These are phyloP conservation scores for Strix uralensis DNA, from an alignment of 2,113 vertebrate species.

Conservation along the genomic window DNA sequence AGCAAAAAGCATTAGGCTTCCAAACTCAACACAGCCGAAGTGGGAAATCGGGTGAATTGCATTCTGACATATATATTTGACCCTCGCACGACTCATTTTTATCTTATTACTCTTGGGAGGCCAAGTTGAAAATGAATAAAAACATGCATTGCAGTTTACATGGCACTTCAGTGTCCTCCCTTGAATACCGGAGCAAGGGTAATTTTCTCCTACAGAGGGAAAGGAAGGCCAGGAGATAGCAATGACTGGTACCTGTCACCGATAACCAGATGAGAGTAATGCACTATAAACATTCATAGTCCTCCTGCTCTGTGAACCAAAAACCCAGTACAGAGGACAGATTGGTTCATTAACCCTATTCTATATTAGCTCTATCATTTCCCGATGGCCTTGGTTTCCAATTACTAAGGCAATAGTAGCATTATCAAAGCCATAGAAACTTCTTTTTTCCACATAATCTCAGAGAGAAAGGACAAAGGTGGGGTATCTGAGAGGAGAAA, in stretches of 20 bases:
- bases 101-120: background rate
- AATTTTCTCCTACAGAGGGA: background rate
- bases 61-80: background rate
- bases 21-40: background rate
- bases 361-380: background rate
- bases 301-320: background rate
- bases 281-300: background rate
- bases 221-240: background rate
- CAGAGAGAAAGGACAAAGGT: background rate
- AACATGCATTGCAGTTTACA: background rate
- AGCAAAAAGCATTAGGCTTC: background rate
- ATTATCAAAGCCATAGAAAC: conserved; percentile 4
- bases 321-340: background rate
- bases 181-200: background rate
- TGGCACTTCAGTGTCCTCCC: background rate
- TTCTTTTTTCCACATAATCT: background rate
- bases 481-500: background rate
- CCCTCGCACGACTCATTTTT: background rate
- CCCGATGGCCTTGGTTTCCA: background rate
- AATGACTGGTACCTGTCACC: background rate
- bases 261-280: background rate
- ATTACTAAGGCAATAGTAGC: conserved; percentile 2
- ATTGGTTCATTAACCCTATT: conserved; percentile 24
- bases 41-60: background rate
- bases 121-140: background rate